Evolutionary conservation across 2,797 vertebrate species (phyloP).

Genomic region (Epinephelus coioides): DNA sequence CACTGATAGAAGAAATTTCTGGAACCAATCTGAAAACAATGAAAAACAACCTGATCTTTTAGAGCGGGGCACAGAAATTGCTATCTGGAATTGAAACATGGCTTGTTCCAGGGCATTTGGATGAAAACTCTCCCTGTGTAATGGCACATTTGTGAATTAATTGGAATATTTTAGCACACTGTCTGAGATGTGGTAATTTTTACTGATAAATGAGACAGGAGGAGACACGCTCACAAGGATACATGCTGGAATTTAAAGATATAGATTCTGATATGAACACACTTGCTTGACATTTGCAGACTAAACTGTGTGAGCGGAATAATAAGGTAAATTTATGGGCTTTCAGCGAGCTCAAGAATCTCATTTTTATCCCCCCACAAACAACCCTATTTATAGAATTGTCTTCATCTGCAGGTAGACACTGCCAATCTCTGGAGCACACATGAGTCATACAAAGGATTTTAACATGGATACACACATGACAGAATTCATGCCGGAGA

Average conservation of each 20-base stretch:
- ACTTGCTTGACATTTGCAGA: conserved; percentile 67
- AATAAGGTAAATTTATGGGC: conserved; percentile 52
- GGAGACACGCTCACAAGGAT: conserved; percentile 21
- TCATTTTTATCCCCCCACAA: conserved; percentile 42
- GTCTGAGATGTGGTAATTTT: conserved; percentile 30
- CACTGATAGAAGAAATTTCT: conserved; percentile 24
- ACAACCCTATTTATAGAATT: conserved; percentile 65
- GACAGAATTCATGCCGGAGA: conserved; percentile 64
- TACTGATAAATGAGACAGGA: conserved; percentile 43
- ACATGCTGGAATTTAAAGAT: conserved; percentile 36
- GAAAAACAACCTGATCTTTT: conserved; percentile 36
- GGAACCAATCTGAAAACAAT: conserved; percentile 37
- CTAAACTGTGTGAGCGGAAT: conserved; percentile 55
- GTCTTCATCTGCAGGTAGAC: conserved; percentile 65
- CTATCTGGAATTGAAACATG: conserved; percentile 1
- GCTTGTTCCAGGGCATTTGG: conserved; percentile 1
- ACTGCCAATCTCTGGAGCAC: conserved; percentile 56
- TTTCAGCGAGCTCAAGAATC: conserved; percentile 42
- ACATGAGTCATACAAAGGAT: conserved; percentile 64
- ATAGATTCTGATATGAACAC: conserved; percentile 35
- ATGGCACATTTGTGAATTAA: conserved; percentile 23
- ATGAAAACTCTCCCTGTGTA: conserved; percentile 21
- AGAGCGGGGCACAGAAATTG: not conserved
- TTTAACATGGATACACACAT: conserved; percentile 67
- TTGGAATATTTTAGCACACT: conserved; percentile 40